Evolutionary conservation across 2,113 vertebrate genomes (phyloP).

Genomic region (Callipepla californica): DNA sequence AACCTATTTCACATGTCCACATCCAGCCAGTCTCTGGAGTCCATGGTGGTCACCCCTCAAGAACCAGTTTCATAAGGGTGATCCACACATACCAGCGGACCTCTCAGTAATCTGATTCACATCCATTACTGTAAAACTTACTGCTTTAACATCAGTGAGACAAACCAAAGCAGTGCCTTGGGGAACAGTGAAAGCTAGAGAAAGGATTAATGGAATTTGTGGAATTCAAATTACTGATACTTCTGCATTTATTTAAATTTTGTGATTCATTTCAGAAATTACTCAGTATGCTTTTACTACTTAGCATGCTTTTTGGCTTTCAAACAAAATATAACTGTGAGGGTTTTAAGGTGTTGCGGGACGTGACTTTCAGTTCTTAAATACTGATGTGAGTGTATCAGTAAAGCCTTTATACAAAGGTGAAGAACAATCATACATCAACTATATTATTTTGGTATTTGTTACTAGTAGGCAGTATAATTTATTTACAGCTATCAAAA

Average conservation of each 20-base stretch:
- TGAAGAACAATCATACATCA: neutral
- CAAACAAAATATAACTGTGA: neutral
- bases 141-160: neutral
- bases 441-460: neutral
- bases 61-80: neutral
- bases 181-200: neutral
- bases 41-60: neutral
- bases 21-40: neutral
- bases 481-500: neutral
- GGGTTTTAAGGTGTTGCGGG: neutral
- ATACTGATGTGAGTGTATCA: neutral
- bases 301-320: neutral
- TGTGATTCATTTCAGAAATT: neutral
- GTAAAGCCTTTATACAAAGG: fast-evolving
- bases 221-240: neutral
- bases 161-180: neutral
- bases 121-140: neutral
- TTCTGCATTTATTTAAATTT: neutral
- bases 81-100: neutral
- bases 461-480: neutral
- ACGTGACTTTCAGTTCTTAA: neutral
- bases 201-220: neutral
- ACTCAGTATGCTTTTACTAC: neutral
- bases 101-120: neutral
- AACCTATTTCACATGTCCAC: neutral